phyloP scores from a whole-genome alignment of 2,888 invertebrate genomes.

The Teleogryllus oceanicus region DNA sequence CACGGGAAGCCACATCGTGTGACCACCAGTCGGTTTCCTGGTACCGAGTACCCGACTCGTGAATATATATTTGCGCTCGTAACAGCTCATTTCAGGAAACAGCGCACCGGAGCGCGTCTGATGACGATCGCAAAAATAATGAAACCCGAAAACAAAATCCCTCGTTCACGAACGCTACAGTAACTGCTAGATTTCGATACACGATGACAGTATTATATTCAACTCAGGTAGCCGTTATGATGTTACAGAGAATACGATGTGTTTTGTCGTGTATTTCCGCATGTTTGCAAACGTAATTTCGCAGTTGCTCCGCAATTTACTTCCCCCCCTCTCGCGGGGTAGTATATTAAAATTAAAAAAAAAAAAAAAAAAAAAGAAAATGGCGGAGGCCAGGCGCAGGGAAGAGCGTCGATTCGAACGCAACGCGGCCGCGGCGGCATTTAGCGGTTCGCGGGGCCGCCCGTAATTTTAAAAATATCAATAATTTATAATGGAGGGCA shows the following conservation, averaged over 20 bases:
- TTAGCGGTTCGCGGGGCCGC: not conserved
- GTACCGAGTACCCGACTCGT: too few species aligned
- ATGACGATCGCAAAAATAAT: too few species aligned
- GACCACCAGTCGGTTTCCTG: too few species aligned
- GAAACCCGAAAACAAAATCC: too few species aligned
- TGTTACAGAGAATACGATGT: not conserved
- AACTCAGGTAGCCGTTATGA: constrained; percentile 4
- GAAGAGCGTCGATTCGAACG: not conserved
- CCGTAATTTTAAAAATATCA: not conserved
- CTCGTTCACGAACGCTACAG: too few species aligned
- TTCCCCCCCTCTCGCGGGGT: not conserved
- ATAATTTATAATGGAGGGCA: constrained; percentile 18
- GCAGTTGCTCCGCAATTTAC: not conserved
- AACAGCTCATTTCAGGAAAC: too few species aligned
- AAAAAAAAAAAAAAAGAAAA: not conserved
- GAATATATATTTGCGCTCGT: too few species aligned
- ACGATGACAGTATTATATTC: not conserved
- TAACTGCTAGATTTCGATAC: not conserved
- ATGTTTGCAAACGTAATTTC: too few species aligned
- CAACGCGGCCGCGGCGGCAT: not conserved
- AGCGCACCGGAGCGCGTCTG: too few species aligned
- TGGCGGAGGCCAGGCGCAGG: not conserved
- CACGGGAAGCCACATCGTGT: too few species aligned
- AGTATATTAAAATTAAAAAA: not conserved
- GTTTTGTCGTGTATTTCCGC: too few species aligned